phyloP scores from a whole-genome alignment of 2,888 invertebrate species.

The Zygogramma bicolorata region DNA sequence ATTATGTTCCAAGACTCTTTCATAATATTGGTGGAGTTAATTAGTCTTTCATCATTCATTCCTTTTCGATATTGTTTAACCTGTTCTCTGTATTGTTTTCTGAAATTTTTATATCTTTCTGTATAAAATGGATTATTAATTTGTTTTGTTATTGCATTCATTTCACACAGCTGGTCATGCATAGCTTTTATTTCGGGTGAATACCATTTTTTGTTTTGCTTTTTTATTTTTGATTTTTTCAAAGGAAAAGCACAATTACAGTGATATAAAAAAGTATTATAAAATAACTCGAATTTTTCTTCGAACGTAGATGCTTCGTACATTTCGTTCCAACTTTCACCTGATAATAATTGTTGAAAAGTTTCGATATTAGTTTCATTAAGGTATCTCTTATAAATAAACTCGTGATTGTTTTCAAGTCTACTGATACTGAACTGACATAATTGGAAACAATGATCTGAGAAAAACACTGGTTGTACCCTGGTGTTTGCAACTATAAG shows the following conservation, averaged over 20 bases:
- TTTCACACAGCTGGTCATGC: slow-evolving; percentile 12
- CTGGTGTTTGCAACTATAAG: no score
- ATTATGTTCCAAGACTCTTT: no score
- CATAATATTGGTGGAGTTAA: no score
- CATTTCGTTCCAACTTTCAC: slow-evolving; percentile 1
- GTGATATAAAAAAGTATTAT: background rate
- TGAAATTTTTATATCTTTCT: slow-evolving; percentile 5
- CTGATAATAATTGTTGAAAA: background rate
- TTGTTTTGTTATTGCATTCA: background rate
- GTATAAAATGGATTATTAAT: background rate
- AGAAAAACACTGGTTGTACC: no score
- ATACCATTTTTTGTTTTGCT: background rate
- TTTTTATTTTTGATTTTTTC: background rate
- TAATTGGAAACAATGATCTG: no score
- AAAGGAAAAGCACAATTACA: background rate
- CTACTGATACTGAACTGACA: no score
- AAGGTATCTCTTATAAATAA: slow-evolving; percentile 2
- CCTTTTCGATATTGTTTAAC: background rate
- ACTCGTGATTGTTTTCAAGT: no score
- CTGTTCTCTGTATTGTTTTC: background rate
- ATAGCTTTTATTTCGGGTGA: slow-evolving; percentile 5
- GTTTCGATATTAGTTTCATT: background rate
- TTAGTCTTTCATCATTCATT: background rate
- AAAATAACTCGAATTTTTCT: background rate
- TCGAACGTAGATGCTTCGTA: background rate